Conservation (phyloP, 2,113 vertebrate species). For the Pyrgilauda ruficollis region DNA sequence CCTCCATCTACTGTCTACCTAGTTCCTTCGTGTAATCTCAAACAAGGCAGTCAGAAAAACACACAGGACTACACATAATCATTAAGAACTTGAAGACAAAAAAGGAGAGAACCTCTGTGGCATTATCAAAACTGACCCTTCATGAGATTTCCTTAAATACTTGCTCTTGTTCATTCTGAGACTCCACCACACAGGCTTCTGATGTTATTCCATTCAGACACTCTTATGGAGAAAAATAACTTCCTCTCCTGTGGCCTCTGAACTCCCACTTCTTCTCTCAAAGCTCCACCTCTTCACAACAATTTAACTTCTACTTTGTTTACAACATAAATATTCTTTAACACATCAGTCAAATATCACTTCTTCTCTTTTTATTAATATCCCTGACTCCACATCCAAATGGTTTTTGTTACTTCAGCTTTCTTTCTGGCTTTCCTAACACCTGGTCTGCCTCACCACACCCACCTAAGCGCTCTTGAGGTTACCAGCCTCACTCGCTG, state of each 20-base stretch:
- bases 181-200: neutral
- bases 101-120: neutral
- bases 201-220: neutral
- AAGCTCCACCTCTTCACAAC: neutral
- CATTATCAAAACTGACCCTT: neutral
- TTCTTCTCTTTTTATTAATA: neutral
- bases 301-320: neutral
- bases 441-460: neutral
- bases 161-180: neutral
- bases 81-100: neutral
- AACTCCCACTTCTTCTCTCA: neutral
- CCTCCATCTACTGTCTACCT: neutral
- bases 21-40: neutral
- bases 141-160: neutral
- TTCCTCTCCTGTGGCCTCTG: too few relatives aligned
- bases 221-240: rapidly evolving
- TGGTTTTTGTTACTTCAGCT: neutral
- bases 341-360: neutral
- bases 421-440: neutral
- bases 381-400: neutral
- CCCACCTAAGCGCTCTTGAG: rapidly evolving
- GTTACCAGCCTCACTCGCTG: neutral
- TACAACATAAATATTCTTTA: neutral
- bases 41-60: neutral
- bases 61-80: neutral